Percentiles rank a stretch among this genome's conserved stretches.
Conservation (phyloP, 2,888 invertebrate genomes). For the Hirtodrosophila histrioides region DNA sequence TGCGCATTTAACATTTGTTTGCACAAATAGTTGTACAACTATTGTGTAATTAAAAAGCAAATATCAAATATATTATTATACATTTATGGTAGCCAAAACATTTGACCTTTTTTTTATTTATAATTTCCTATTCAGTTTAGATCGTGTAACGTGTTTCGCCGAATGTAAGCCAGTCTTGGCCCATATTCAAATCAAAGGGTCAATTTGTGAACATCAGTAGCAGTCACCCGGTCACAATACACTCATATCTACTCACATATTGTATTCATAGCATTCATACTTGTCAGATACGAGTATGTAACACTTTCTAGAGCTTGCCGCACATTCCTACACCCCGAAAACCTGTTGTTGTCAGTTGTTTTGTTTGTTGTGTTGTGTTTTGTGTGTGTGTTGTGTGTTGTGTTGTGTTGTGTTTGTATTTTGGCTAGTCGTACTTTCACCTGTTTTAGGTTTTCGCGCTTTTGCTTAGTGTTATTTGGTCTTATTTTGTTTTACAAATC, state of each 20-base stretch:
- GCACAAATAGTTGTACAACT: too few relatives aligned
- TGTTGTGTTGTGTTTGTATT: slow-evolving; percentile 29
- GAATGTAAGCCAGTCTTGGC: slow-evolving; percentile 20
- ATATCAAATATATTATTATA: too few relatives aligned
- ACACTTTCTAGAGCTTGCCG: slow-evolving; percentile 61
- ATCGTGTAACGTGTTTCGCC: too few relatives aligned
- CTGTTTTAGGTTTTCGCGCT: slow-evolving; percentile 62
- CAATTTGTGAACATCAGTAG: slow-evolving; percentile 17
- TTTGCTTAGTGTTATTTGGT: slow-evolving; percentile 42
- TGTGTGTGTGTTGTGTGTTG: slow-evolving; percentile 22
- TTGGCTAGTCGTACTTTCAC: slow-evolving; percentile 65
- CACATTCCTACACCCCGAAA: slow-evolving; percentile 59
- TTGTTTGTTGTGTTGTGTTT: slow-evolving; percentile 17
- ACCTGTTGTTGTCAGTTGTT: slow-evolving; percentile 49
- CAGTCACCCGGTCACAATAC: slow-evolving; percentile 33
- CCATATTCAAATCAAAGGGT: slow-evolving; percentile 34
- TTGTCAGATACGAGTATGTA: slow-evolving; percentile 40
- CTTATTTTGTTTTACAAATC: slow-evolving; percentile 67
- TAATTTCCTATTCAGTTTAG: too few relatives aligned
- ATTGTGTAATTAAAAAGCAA: too few relatives aligned
- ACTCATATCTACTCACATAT: slow-evolving; percentile 18
- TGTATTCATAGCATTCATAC: slow-evolving; percentile 24
- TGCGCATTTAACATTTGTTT: too few relatives aligned
- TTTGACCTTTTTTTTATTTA: too few relatives aligned
- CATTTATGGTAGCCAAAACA: too few relatives aligned